A percentile compares a stretch with the other conserved stretches of the same genome.
These are phyloP conservation scores for Danio jaintianensis DNA, from an alignment of 2,797 vertebrate genomes.

Conservation along the genomic window DNA sequence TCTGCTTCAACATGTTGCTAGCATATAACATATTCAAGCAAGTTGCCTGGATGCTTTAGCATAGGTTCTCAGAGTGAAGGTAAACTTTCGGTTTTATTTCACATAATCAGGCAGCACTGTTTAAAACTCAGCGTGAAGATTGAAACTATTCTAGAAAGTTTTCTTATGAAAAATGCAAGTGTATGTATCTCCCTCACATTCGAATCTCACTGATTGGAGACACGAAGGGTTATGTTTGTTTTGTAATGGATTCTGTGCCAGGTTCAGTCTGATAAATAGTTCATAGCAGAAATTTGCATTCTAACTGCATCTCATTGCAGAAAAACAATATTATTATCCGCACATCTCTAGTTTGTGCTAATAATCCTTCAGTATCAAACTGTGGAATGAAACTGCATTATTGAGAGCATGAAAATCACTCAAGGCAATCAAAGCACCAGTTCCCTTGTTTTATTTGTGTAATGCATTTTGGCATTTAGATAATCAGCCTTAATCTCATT, in stretches of 20 bases:
- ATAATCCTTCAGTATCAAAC: neutral
- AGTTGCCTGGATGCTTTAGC: too few relatives aligned
- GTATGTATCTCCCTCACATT: neutral
- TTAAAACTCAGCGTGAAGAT: neutral
- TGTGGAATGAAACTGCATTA: constrained; percentile 19
- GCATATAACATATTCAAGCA: too few relatives aligned
- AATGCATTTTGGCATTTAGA: constrained; percentile 9
- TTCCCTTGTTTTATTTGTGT: constrained; percentile 14
- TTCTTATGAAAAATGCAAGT: neutral
- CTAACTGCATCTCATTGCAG: constrained; percentile 14
- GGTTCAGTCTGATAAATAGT: constrained; percentile 19
- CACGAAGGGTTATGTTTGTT: constrained; percentile 11
- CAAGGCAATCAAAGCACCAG: constrained; percentile 10
- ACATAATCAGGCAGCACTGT: neutral
- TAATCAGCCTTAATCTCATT: constrained; percentile 18
- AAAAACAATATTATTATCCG: constrained; percentile 7
- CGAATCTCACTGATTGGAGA: constrained; percentile 17
- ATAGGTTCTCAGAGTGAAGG: neutral
- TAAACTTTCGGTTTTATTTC: neutral
- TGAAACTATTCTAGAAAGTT: neutral
- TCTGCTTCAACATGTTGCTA: too few relatives aligned
- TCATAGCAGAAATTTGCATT: constrained; percentile 4
- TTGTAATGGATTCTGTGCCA: constrained; percentile 22
- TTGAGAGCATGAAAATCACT: constrained; percentile 29
- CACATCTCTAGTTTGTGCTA: constrained; percentile 5